Evolutionary conservation across 30 jellyfish, hydroid and myxozoan species (phyloP).

Genomic region (Clytia hemisphaerica): DNA sequence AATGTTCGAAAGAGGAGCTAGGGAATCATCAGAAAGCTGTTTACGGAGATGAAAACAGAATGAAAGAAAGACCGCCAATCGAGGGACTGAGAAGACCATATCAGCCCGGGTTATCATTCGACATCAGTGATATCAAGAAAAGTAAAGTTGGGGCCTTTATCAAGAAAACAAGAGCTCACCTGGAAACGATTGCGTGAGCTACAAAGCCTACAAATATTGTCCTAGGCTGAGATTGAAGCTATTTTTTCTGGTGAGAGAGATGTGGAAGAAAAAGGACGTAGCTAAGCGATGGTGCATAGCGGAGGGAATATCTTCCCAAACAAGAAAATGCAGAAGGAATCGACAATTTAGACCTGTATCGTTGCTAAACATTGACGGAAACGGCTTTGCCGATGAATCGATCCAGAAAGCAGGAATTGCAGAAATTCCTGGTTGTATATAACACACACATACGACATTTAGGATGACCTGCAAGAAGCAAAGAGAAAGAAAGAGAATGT

Average conservation of each 20-base stretch:
- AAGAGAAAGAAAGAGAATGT: slow-evolving; percentile 10
- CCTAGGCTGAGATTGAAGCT: neutral
- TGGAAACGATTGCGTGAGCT: neutral
- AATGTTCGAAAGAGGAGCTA: no score
- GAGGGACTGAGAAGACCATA: no score
- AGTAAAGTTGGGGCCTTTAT: no score
- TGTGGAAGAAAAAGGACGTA: neutral
- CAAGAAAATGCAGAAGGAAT: neutral
- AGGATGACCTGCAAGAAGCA: neutral
- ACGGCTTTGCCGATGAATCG: no score
- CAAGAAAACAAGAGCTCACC: no score
- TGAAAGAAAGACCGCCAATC: no score
- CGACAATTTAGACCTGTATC: neutral
- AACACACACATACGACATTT: neutral
- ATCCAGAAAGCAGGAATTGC: no score
- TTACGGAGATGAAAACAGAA: no score
- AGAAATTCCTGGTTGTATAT: slow-evolving; percentile 6
- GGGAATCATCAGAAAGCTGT: no score
- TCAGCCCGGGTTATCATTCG: no score
- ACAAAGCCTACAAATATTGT: neutral
- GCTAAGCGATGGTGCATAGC: neutral
- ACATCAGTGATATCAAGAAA: no score
- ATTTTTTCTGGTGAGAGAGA: neutral
- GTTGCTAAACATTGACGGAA: neutral
- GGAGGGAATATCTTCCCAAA: slow-evolving; percentile 4